Evolutionary conservation across 2,113 vertebrate genomes (phyloP).

Genomic region (Lepidiolamprologus cunningtoni): DNA sequence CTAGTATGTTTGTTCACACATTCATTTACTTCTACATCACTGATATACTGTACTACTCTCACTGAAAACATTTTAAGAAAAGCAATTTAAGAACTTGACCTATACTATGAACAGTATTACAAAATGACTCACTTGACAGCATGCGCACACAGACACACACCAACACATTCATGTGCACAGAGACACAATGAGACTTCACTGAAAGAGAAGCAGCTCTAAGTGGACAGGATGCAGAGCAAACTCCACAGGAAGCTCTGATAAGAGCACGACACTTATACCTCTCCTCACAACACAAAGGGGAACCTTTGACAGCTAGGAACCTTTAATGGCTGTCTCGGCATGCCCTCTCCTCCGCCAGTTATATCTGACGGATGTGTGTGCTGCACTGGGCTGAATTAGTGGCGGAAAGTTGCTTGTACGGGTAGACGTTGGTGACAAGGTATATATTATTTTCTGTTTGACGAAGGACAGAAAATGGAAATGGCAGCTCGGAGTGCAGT

Average conservation of each 20-base stretch:
- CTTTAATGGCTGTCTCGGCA: constrained; percentile 70
- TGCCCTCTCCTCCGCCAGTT: constrained; percentile 53
- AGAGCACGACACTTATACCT: constrained; percentile 67
- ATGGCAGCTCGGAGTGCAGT: constrained; percentile 26
- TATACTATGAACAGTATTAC: not conserved
- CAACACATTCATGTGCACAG: not conserved
- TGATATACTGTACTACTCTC: not conserved
- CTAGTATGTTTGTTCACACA: not conserved
- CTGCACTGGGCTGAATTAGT: constrained; percentile 50
- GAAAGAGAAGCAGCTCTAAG: constrained; percentile 60
- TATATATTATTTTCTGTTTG: constrained; percentile 62
- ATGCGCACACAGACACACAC: not conserved
- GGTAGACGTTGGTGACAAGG: constrained; percentile 54
- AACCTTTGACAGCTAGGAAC: constrained; percentile 72
- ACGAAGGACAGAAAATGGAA: constrained; percentile 60
- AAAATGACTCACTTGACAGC: not conserved
- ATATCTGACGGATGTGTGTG: constrained; percentile 59
- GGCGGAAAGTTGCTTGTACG: constrained; percentile 50
- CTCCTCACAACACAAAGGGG: constrained; percentile 67
- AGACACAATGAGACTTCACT: constrained; percentile 50
- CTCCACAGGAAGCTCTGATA: constrained; percentile 71
- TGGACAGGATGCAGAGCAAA: constrained; percentile 66
- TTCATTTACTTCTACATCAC: not conserved
- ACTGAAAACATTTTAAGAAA: not conserved
- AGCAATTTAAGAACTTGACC: not conserved